Base-by-base conservation (phyloP, 2,797 vertebrate genomes). In the Peromyscus nudipes region DNA sequence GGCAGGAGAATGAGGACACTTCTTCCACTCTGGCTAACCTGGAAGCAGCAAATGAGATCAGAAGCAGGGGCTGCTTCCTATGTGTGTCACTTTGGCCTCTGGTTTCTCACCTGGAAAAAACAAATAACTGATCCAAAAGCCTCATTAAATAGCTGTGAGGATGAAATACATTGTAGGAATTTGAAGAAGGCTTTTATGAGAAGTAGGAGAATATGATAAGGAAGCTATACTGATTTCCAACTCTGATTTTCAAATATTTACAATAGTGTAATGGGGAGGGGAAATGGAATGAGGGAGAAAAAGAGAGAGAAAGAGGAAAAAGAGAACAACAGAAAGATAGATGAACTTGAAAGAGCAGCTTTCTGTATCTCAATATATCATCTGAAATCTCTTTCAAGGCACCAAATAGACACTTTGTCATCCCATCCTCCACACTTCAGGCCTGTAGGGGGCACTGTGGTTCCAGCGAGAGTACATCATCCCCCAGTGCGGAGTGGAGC, bases 221-320 rank as follows among this genome's bases (percentile, higher is more conserved):
- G 83, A 96, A 94, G 69, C 4, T 91, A 16, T 29, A 37, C 31
- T 76, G 8, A 73, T 76, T 85, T 94, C 21, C n/a, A 77, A 73
- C 31, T 92, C 67, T 92, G 55, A 80, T 62, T 87, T 95, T 64
- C 9, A 37, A 17, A 57, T 86, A 86, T 92, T 86, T 83, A 69
- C 57, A 96, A 64, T 43, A 77, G 21, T 1, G 60, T 2, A 62
- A 16, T 31, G 27, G n/a, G 46, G 1, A 3, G 7, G 14, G 3
- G 0, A 65, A 52, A 57, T 23, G 16, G 4, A 37, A 23, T 62
- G 25, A 31, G 27, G 60, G 37, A 4, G 17, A 29, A 25, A 27
- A 64, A 82, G 29, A 13, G 57, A 52, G 21, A 25, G 4, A 62
- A 4, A 16, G 1, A 43, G 12, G 1, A 0, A n/a, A 1, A 77